Evolutionary conservation across 1,140 invertebrate genomes (phyloP).

Genomic region (Pissodes strobi): DNA sequence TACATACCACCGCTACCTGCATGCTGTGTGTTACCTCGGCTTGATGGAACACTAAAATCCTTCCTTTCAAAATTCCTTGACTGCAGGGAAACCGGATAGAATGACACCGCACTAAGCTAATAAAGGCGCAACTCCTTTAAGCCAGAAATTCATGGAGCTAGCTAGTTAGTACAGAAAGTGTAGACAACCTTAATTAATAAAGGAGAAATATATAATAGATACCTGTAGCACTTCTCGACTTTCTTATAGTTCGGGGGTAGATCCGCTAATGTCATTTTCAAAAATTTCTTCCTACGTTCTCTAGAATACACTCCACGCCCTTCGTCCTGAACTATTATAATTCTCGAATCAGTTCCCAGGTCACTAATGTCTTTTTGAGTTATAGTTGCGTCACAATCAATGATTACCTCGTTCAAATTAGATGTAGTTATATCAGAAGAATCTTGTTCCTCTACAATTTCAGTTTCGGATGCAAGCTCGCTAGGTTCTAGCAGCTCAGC

Average conservation of each 20-base stretch:
- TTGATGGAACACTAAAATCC: no score
- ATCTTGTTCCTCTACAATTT: background rate
- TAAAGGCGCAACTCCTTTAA: no score
- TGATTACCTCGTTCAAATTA: background rate
- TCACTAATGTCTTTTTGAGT: conserved; percentile 3
- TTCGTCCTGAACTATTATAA: conserved; percentile 18
- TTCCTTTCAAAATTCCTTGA: no score
- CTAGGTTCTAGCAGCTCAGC: background rate
- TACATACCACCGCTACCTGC: no score
- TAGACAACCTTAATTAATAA: no score
- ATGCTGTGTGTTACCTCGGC: no score
- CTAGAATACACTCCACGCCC: background rate
- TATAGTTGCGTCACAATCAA: background rate
- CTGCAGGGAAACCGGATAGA: no score
- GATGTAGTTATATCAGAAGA: background rate
- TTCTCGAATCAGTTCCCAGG: conserved; percentile 1
- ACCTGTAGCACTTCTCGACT: conserved; percentile 38
- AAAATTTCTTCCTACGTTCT: conserved; percentile 43
- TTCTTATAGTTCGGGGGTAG: conserved; percentile 31
- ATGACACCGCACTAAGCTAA: no score
- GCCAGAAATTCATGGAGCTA: no score
- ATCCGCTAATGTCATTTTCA: conserved; percentile 43
- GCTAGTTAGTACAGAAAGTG: no score
- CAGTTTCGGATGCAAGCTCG: background rate
- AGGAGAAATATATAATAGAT: no score